Evolutionary conservation across 2,797 vertebrate species (phyloP).

Genomic region (Lates japonicus): DNA sequence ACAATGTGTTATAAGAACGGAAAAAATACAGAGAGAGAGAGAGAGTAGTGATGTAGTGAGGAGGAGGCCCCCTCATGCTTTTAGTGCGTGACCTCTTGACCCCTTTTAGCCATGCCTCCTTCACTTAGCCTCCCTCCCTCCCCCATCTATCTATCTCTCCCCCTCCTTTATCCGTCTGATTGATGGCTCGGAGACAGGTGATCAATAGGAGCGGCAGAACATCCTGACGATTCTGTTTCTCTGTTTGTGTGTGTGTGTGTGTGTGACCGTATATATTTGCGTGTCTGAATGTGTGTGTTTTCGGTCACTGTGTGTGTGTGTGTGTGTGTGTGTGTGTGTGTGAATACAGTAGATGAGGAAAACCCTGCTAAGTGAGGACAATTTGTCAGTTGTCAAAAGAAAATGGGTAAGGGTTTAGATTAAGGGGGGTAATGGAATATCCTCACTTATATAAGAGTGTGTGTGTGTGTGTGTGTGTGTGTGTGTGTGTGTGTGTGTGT

Average conservation of each 20-base stretch:
- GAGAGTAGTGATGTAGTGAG: constrained; percentile 38
- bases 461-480: constrained; percentile 38
- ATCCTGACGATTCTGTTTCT: constrained; percentile 73
- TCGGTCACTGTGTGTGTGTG: constrained; percentile 8
- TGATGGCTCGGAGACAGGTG: constrained; percentile 76
- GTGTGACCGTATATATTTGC: not conserved
- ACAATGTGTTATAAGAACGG: constrained; percentile 60
- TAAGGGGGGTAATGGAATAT: constrained; percentile 70
- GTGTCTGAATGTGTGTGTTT: constrained; percentile 34
- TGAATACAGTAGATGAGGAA: constrained; percentile 60
- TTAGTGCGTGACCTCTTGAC: constrained; percentile 77
- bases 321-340: constrained; percentile 43
- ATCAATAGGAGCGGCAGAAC: constrained; percentile 75
- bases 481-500: constrained; percentile 51
- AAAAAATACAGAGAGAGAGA: constrained; percentile 43
- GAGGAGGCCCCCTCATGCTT: constrained; percentile 73
- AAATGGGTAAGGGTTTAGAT: constrained; percentile 69
- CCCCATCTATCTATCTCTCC: constrained; percentile 36
- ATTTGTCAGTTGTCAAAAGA: constrained; percentile 74
- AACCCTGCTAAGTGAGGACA: constrained; percentile 62
- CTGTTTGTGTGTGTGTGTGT: constrained; percentile 42
- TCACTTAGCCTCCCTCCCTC: constrained; percentile 58
- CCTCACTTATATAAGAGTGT: constrained; percentile 37
- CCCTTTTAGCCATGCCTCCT: constrained; percentile 80
- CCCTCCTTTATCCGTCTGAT: constrained; percentile 58